phyloP scores from a whole-genome alignment of 37 sponge, comb jelly and placozoan genomes.

The Beroe forskalii region DNA sequence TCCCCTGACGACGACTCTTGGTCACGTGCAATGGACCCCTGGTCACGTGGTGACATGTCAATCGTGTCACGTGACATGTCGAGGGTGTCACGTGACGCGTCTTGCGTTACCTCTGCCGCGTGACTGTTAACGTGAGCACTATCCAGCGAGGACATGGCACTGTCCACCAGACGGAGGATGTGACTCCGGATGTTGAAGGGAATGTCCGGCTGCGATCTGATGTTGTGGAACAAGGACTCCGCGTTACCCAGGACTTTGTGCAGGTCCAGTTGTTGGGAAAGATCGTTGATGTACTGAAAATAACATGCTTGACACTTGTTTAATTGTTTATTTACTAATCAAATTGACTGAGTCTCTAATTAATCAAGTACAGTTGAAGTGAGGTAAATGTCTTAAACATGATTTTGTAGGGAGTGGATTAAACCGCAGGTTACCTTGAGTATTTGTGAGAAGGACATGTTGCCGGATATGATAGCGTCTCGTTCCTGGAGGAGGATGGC shows the following conservation, averaged over 20 bases:
- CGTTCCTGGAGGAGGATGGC: constrained; percentile 79
- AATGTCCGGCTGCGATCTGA: constrained; percentile 46
- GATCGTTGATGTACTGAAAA: constrained; percentile 77
- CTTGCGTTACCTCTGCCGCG: background rate
- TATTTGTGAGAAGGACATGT: constrained; percentile 73
- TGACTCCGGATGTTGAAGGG: constrained; percentile 50
- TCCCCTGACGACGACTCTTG: background rate
- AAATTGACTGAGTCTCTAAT: too few relatives aligned
- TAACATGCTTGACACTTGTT: too few relatives aligned
- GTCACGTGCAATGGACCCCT: background rate
- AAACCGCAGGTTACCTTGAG: constrained; percentile 79
- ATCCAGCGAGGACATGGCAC: background rate
- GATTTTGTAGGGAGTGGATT: background rate
- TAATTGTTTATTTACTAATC: too few relatives aligned
- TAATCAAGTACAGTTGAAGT: too few relatives aligned
- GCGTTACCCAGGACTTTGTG: constrained; percentile 71
- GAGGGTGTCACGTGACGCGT: background rate
- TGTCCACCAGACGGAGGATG: constrained; percentile 16
- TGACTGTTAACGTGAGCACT: background rate
- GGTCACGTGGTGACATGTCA: background rate
- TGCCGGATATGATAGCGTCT: constrained; percentile 63
- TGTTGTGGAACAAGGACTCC: constrained; percentile 73
- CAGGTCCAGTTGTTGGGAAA: constrained; percentile 70
- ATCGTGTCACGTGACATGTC: background rate
- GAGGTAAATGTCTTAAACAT: background rate